Percentiles rank a stretch among this genome's conserved stretches.
phyloP scores from a whole-genome alignment of 2,113 vertebrate species.

The Larimichthys polyactis region DNA sequence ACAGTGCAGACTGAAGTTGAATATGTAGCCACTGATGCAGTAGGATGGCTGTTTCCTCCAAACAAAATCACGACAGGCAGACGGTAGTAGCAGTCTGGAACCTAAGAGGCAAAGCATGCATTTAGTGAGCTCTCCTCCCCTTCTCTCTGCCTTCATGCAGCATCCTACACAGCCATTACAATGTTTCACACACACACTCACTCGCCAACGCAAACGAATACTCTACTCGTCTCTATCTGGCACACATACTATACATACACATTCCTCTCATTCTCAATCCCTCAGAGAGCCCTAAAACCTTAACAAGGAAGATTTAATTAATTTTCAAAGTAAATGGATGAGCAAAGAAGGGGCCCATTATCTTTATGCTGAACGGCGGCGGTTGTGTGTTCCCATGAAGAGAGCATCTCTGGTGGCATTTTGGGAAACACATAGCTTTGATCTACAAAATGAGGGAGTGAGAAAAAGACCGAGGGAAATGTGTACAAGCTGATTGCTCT shows the following conservation, averaged over 20 bases:
- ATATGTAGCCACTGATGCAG: background rate
- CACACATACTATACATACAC: constrained; percentile 31
- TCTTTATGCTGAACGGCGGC: constrained; percentile 55
- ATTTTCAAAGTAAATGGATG: constrained; percentile 74
- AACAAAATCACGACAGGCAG: constrained; percentile 30
- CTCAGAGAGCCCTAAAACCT: constrained; percentile 55
- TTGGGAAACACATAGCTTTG: constrained; percentile 56
- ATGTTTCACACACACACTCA: constrained; percentile 24
- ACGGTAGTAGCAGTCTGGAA: constrained; percentile 12
- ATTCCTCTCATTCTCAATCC: constrained; percentile 29
- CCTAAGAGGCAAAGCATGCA: constrained; percentile 4
- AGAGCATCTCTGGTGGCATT: constrained; percentile 54
- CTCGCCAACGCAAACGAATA: constrained; percentile 34
- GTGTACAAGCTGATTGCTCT: constrained; percentile 38
- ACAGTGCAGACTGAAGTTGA: background rate
- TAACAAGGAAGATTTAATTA: constrained; percentile 75
- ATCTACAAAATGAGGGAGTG: constrained; percentile 55
- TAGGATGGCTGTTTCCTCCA: background rate
- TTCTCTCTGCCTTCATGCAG: background rate
- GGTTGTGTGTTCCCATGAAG: constrained; percentile 46
- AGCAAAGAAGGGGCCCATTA: constrained; percentile 61
- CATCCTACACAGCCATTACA: constrained; percentile 36
- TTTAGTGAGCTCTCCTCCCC: constrained; percentile 1
- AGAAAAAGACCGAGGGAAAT: constrained; percentile 24
- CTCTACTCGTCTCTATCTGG: constrained; percentile 12